Evolutionary conservation across 2,888 invertebrate genomes (phyloP).

Genomic region (Atherix ibis): DNA sequence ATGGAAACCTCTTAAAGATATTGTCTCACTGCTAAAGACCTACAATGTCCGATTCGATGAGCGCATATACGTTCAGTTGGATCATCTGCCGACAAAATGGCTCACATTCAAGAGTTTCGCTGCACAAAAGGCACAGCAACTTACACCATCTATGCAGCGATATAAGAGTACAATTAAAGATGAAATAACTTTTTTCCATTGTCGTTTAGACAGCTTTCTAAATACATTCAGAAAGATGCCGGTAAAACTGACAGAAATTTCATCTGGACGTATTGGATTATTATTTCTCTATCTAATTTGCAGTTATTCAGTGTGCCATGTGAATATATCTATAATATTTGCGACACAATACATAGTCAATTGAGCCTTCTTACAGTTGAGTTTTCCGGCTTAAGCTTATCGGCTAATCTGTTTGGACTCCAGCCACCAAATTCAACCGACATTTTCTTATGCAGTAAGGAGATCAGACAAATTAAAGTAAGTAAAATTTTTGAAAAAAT

Average conservation of each 20-base stretch:
- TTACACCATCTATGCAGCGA: conserved; percentile 71
- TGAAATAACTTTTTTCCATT: conserved; percentile 63
- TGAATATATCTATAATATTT: conserved; percentile 47
- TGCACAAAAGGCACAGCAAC: conserved; percentile 64
- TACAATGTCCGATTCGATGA: conserved; percentile 79
- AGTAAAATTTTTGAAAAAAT: background rate
- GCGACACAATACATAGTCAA: conserved; percentile 53
- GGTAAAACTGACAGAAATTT: too few species aligned
- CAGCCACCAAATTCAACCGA: conserved; percentile 68
- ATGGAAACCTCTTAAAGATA: conserved; percentile 79
- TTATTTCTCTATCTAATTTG: too few species aligned
- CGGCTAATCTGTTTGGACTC: conserved; percentile 73
- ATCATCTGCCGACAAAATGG: conserved; percentile 81
- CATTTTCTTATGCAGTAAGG: conserved; percentile 56
- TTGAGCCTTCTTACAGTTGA: conserved; percentile 50
- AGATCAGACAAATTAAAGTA: conserved; percentile 61
- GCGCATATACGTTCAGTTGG: conserved; percentile 58
- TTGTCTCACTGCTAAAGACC: conserved; percentile 64
- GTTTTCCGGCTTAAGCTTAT: conserved; percentile 50
- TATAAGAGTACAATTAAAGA: conserved; percentile 76
- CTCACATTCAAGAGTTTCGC: conserved; percentile 68
- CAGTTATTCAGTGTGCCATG: conserved; percentile 51
- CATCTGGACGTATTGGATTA: too few species aligned
- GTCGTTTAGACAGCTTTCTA: conserved; percentile 59
- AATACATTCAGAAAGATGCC: conserved; percentile 46